These are phyloP conservation scores for Gallinago jamesoni DNA, from an alignment of 2,113 vertebrate genomes.

Conservation along the genomic window DNA sequence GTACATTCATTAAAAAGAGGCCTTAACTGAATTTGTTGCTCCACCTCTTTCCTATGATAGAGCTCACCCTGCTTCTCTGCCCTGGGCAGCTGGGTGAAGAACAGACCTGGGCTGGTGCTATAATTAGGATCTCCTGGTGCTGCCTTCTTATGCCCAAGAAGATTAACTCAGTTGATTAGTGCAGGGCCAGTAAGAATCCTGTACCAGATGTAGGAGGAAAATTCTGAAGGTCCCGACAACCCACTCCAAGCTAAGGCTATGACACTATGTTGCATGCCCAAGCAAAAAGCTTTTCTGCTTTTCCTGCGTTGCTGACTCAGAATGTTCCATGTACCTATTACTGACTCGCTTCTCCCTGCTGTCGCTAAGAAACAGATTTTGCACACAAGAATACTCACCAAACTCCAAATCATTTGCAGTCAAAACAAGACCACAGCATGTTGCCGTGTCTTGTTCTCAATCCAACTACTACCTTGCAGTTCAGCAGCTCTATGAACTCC, in stretches of 20 bases:
- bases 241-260: not conserved
- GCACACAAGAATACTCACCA: not conserved
- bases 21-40: not conserved
- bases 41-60: not conserved
- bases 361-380: constrained; percentile 34
- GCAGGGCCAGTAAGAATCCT: not conserved
- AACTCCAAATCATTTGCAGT: constrained; percentile 14
- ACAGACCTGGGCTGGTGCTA: not conserved
- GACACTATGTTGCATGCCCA: not conserved
- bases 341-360: not conserved
- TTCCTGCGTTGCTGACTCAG: not conserved
- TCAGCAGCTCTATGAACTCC: constrained; percentile 36
- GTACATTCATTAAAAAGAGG: not conserved
- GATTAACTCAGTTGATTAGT: constrained; percentile 6
- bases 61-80: not conserved
- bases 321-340: not conserved
- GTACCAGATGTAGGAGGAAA: not conserved
- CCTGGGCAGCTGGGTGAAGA: not conserved
- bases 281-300: not conserved
- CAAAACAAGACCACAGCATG: constrained; percentile 40
- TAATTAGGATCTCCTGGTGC: not conserved
- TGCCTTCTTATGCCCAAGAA: not conserved
- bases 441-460: constrained; percentile 16
- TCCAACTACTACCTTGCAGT: constrained; percentile 29
- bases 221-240: not conserved